Conservation (phyloP, 2,888 invertebrate species). For the Caenorhabditis macrosperma region DNA sequence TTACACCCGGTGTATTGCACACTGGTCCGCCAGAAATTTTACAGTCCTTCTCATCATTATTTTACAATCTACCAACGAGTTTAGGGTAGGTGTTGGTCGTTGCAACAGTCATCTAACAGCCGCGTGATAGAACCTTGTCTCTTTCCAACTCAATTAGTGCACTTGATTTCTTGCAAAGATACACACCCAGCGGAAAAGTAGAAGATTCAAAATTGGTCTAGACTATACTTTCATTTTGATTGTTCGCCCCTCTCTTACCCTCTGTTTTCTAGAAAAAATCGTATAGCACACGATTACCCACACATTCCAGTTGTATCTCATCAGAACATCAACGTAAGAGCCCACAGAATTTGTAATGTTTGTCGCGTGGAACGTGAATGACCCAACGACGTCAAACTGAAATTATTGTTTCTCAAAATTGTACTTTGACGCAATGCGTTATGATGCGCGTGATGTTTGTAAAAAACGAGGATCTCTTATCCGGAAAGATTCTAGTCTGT, state of each 20-base stretch:
- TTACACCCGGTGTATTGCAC: background rate
- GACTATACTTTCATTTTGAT: background rate
- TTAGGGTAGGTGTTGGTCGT: conserved; percentile 11
- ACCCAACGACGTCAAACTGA: conserved; percentile 18
- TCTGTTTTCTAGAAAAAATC: background rate
- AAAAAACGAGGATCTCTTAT: background rate
- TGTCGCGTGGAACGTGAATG: background rate
- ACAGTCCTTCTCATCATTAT: conserved; percentile 2
- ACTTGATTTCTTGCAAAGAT: background rate
- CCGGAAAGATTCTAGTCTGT: conserved; percentile 30
- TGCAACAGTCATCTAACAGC: conserved; percentile 27
- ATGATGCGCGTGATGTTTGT: conserved; percentile 34
- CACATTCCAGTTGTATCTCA: background rate
- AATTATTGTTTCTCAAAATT: conserved; percentile 17
- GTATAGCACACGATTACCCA: background rate
- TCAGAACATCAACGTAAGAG: background rate
- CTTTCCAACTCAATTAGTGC: background rate
- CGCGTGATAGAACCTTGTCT: background rate
- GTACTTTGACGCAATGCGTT: conserved; percentile 15
- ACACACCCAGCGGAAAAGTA: too few relatives aligned
- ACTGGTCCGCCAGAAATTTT: conserved; percentile 23
- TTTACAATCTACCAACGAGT: conserved; percentile 10
- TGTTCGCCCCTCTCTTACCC: background rate
- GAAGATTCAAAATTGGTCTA: background rate
- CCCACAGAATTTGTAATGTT: conserved; percentile 4